Percentiles rank a stretch among this genome's conserved stretches.
Evolutionary conservation across 1,140 invertebrate genomes (phyloP).

Genomic region (Sminthurides bifidus): DNA sequence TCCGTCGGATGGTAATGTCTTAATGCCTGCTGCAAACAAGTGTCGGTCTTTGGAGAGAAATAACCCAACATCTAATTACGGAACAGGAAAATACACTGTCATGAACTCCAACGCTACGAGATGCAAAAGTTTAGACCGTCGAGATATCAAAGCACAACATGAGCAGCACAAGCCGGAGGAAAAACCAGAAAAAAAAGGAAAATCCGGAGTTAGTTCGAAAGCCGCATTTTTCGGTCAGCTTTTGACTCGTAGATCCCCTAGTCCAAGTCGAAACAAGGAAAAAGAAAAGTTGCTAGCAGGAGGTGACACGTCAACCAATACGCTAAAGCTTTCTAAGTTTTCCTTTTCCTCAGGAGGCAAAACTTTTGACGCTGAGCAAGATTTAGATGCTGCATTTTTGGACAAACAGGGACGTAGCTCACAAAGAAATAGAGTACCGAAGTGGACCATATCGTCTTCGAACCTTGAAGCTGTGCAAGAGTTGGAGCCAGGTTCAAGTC

Average conservation of each 20-base stretch:
- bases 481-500: constrained; percentile 19
- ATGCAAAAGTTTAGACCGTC: constrained; percentile 20
- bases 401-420: constrained; percentile 64
- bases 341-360: constrained; percentile 9
- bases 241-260: constrained; percentile 25
- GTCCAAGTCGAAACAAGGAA: constrained; percentile 24
- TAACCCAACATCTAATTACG: constrained; percentile 13
- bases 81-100: constrained; percentile 24
- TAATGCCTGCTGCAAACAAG: constrained; percentile 13
- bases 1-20: neutral
- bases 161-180: constrained; percentile 15
- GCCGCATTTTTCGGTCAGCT: constrained; percentile 31
- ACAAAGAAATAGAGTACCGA: constrained; percentile 42
- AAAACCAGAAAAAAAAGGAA: constrained; percentile 24
- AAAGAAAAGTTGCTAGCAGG: constrained; percentile 17
- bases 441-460: constrained; percentile 27
- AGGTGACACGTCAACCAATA: neutral
- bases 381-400: constrained; percentile 39
- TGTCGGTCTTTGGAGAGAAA: constrained; percentile 25
- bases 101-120: constrained; percentile 13
- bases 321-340: constrained; percentile 20
- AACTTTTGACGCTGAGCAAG: constrained; percentile 7
- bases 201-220: constrained; percentile 26
- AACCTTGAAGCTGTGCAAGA: constrained; percentile 27
- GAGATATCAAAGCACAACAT: constrained; percentile 5